Conservation (phyloP, 1,140 invertebrate species). For the Cotesia vestalis region DNA sequence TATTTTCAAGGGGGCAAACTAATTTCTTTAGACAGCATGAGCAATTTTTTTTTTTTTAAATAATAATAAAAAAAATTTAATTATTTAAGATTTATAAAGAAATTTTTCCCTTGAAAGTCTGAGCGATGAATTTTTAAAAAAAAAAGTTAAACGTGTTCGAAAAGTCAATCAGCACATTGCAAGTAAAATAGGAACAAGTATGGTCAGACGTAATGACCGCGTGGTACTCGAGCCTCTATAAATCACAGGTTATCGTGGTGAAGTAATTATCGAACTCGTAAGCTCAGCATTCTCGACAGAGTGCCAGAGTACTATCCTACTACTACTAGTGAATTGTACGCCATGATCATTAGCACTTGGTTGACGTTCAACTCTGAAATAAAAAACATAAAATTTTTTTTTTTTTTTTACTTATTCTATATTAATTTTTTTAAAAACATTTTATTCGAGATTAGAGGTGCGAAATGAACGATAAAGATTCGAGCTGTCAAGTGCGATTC, state of each 20-base stretch:
- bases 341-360: constrained; percentile 44
- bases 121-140: no score
- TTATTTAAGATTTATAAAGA: no score
- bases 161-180: constrained; percentile 10
- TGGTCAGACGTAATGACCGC: constrained; percentile 20
- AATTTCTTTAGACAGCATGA: no score
- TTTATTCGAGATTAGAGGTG: background rate
- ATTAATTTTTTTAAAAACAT: constrained; percentile 32
- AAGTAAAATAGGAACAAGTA: constrained; percentile 28
- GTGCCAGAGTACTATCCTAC: constrained; percentile 6
- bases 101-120: no score
- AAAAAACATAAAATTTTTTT: constrained; percentile 34
- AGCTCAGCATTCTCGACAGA: constrained; percentile 29
- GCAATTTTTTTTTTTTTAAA: no score
- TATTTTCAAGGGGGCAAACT: no score
- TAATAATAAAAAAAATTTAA: no score
- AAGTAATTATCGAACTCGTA: constrained; percentile 41
- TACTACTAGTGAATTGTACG: background rate
- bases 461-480: background rate
- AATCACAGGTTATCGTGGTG: constrained; percentile 31
- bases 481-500: constrained; percentile 7
- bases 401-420: background rate
- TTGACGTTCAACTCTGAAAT: constrained; percentile 29
- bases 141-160: no score
- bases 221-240: constrained; percentile 18